Percentiles rank a stretch among this genome's conserved stretches.
Evolutionary conservation across 2,888 invertebrate species (phyloP).

Genomic region (Drosophila histrio): DNA sequence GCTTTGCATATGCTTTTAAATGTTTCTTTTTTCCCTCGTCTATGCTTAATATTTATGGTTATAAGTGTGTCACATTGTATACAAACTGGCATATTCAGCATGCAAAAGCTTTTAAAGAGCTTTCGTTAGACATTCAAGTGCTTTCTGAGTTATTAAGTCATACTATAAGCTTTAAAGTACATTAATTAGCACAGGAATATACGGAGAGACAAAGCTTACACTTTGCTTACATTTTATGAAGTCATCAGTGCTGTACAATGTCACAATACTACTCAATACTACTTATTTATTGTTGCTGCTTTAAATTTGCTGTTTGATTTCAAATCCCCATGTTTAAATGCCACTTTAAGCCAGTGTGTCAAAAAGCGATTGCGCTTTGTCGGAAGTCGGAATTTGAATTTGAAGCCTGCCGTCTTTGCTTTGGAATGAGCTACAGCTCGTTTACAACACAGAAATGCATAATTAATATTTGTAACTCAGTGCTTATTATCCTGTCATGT

Average conservation of each 20-base stretch:
- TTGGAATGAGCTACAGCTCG: not conserved
- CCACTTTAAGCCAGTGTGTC: slow-evolving; percentile 1
- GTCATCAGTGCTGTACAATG: not conserved
- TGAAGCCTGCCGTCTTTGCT: not conserved
- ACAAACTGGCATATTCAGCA: not conserved
- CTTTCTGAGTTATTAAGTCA: not conserved
- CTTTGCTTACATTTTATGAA: not conserved
- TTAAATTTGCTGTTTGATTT: not conserved
- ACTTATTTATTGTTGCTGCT: not conserved
- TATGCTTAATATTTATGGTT: not conserved
- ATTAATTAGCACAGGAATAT: no score
- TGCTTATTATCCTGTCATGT: not conserved
- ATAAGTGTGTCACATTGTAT: not conserved
- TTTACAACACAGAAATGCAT: slow-evolving; percentile 4
- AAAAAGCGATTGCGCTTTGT: not conserved
- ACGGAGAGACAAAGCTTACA: no score
- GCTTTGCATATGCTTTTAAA: not conserved
- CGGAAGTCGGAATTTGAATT: not conserved
- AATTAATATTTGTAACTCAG: slow-evolving; percentile 12
- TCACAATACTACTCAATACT: not conserved
- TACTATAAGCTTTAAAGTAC: not conserved
- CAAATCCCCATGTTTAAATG: not conserved
- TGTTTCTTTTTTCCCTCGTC: no score
- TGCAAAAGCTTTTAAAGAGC: not conserved
- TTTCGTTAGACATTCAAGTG: not conserved